Evolutionary conservation across 2,888 invertebrate species (phyloP).

Genomic region (Lydus trimaculatus): DNA sequence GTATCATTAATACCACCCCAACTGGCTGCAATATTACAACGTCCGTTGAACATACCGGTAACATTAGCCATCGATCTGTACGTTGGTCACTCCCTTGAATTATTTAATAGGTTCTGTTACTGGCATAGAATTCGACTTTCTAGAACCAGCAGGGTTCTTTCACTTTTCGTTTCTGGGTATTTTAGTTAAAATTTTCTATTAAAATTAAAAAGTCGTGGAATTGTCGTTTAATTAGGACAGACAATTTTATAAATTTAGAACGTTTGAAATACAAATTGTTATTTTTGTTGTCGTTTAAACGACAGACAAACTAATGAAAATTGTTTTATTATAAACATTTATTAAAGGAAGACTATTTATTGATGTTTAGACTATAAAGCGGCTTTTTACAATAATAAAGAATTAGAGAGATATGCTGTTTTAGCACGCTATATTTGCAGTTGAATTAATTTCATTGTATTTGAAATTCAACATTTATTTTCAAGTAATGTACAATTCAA

Average conservation of each 20-base stretch:
- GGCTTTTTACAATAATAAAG: not conserved
- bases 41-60: not conserved
- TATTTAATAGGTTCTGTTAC: slow-evolving; percentile 38
- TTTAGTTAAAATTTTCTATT: not conserved
- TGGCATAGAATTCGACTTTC: slow-evolving; percentile 16
- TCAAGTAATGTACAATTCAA: not conserved
- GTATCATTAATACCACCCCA: slow-evolving; percentile 2
- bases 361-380: not conserved
- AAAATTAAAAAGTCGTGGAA: not conserved
- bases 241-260: not conserved
- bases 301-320: not conserved
- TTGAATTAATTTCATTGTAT: not conserved
- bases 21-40: not conserved
- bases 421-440: not conserved
- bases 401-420: not conserved
- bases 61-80: slow-evolving; percentile 41
- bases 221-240: not conserved
- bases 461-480: not conserved
- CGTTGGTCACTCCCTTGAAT: slow-evolving; percentile 47
- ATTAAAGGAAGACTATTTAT: not conserved
- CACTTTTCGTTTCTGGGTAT: not conserved
- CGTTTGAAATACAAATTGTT: not conserved
- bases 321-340: not conserved
- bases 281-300: not conserved
- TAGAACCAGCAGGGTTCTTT: not conserved